Conservation (phyloP, 1,140 invertebrate species). For the Drosophila grimshawi region DNA sequence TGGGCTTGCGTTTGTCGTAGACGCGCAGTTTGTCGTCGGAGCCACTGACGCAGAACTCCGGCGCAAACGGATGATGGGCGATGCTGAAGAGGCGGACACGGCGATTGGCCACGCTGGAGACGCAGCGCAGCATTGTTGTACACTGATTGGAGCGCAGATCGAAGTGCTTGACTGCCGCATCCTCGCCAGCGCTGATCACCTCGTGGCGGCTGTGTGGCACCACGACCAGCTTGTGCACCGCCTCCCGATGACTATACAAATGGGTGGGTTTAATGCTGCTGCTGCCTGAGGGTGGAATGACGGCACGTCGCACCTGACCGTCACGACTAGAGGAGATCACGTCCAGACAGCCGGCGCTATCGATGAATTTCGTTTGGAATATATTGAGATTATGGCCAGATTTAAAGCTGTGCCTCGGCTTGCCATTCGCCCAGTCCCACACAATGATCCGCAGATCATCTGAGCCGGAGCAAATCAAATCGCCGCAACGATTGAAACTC, state of each 20-base stretch:
- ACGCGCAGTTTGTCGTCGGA: slow-evolving; percentile 87
- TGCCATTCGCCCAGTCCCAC: slow-evolving; percentile 95
- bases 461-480: slow-evolving; percentile 89
- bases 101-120: slow-evolving; percentile 78
- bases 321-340: slow-evolving; percentile 95
- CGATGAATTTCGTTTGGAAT: slow-evolving; percentile 92
- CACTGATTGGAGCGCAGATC: slow-evolving; percentile 89
- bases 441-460: slow-evolving; percentile 94
- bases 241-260: slow-evolving; percentile 65
- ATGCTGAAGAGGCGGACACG: slow-evolving; percentile 92
- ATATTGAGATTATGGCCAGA: slow-evolving; percentile 95
- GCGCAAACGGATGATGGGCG: slow-evolving; percentile 91
- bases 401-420: slow-evolving; percentile 87
- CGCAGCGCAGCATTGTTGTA: slow-evolving; percentile 41
- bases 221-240: slow-evolving; percentile 77
- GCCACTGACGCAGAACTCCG: slow-evolving; percentile 94
- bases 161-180: slow-evolving; percentile 91
- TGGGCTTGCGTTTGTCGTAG: slow-evolving; percentile 89
- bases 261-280: slow-evolving; percentile 43
- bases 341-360: slow-evolving; percentile 89
- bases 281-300: slow-evolving; percentile 69
- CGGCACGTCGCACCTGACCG: slow-evolving; percentile 89
- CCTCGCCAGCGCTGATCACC: slow-evolving; percentile 94
- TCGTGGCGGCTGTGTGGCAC: slow-evolving; percentile 89
- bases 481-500: slow-evolving; percentile 92